phyloP scores from a whole-genome alignment of 1,140 invertebrate genomes.

The Pseudomyrmex flavicornis region DNA sequence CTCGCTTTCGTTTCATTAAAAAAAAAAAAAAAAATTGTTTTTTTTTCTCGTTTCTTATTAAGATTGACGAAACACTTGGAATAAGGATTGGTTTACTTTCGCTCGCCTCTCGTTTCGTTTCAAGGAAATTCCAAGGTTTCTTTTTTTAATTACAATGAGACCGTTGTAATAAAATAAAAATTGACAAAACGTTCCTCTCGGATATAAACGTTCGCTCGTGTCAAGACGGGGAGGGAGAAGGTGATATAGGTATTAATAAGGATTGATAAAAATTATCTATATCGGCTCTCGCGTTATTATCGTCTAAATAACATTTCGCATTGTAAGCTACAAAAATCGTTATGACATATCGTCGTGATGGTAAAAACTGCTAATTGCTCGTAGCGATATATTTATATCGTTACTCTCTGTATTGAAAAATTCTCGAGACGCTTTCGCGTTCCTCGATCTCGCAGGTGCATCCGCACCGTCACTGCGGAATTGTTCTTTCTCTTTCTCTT shows the following conservation, averaged over 20 bases:
- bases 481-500: slow-evolving; percentile 9
- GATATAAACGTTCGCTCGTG: not conserved
- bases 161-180: slow-evolving; percentile 12
- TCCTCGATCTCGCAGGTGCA: slow-evolving; percentile 32
- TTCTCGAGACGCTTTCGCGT: not conserved
- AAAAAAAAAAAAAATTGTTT: not conserved
- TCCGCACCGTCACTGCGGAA: not conserved
- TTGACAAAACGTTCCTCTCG: not conserved
- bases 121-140: not conserved
- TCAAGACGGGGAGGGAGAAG: not conserved
- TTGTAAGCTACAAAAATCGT: not conserved
- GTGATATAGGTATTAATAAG: not conserved
- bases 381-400: too few species aligned
- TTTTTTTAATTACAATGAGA: not conserved
- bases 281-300: not conserved
- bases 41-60: not conserved
- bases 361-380: too few species aligned
- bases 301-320: not conserved
- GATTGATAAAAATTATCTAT: slow-evolving; percentile 7
- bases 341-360: too few species aligned
- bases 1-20: not conserved
- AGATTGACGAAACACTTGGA: not conserved
- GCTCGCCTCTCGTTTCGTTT: not conserved
- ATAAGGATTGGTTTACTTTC: slow-evolving; percentile 22
- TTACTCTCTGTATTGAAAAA: too few species aligned